Evolutionary conservation across 2,888 invertebrate genomes (phyloP), one percentile per base, ranked within the genome.

Genomic region (Drosophila demipolita): DNA sequence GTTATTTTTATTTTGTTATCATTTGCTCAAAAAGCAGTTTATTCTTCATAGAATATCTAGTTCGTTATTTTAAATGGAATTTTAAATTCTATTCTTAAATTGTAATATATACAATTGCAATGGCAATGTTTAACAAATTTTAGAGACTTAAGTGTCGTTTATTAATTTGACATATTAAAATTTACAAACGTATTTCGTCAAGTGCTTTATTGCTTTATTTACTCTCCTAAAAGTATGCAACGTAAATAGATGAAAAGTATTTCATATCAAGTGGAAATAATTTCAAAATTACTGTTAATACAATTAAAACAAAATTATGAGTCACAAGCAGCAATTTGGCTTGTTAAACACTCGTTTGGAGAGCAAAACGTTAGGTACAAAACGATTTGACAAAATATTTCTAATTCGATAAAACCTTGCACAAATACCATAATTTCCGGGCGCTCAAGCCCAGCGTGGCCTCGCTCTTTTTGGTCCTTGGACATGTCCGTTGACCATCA

Each of bases 401-500:
- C 36, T 67, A 55, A 59, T 69, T 61, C 68, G 50, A 69, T 69
- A 73, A 45, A 72, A 80, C 87, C 89, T 81, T 90, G 82, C 75
- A 59, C 81, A 78, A 72, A 70, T 49, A 53, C 33, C 73, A 54
- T 76, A 75, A 81, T 79, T 88, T 81, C 71, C 70, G 60, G 61
- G 61, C 66, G 68, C 63, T 40, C 36, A 40, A 52, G 64, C 38
- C 32, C 49, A 26, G 49, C 48, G n/a, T 59, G 54, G 52, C 73
- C 83, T 80, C 66, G 72, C 58, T 72, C 63, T 53, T 66, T 53
- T 66, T 68, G 71, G 82, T 81, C 87, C 91, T 91, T 90, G 91
- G 77, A 77, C 80, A 79, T 91, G 91, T 89, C 78, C 90, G 88
- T 89, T 91, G 91, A 91, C 91, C 90, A 90, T 80, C 76, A 78